Base-by-base conservation (phyloP, 2,113 vertebrate species). In the Trinectes maculatus region DNA sequence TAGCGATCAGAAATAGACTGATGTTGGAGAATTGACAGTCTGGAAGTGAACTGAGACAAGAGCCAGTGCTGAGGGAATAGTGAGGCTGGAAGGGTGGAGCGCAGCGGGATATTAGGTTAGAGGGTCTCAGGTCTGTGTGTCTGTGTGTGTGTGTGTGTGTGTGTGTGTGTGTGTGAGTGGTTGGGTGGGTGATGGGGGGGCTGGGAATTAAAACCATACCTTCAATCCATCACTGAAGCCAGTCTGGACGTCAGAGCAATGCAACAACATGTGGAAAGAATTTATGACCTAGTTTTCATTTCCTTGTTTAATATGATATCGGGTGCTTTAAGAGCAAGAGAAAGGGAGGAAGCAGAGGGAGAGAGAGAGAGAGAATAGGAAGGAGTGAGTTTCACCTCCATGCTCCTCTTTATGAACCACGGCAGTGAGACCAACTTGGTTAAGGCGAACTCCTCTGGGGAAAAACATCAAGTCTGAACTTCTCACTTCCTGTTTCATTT, bases 271-370 rank as follows among this genome's bases (percentile, higher is more conserved):
- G 89, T 92, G 91, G 91, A 93, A 93, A 89, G 88, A 92, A 92
- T 93, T 91, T 91, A 87, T 92, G 92, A 92, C 92, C 92, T 89
- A 91, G 71, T 91, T 92, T 92, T 92, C 88, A 90, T 92, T 93
- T 93, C 90, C 90, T 82, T 80, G 76, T 91, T 90, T 89, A 85
- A 90, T 81, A 84, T 46, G 64, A 87, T 86, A 80, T 84, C 68
- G 76, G 77, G 42, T 22, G 54, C 61, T 73, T 68, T 40, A 52
- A 75, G 76, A 77, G 54, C 33, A 33, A 55, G 71, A 66, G 75
- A 75, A 54, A 34, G 58, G 55, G 69, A 64, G 77, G 56, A 61
- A n/a, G n/a, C n/a, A n/a, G 28, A 34, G 56, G 42, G 55, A 36
- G 57, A 28, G 28, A 64, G 49, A 61, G 52, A 71, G 71, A 18